Conservation (phyloP, 2,888 invertebrate species). For the Unio delphinus region DNA sequence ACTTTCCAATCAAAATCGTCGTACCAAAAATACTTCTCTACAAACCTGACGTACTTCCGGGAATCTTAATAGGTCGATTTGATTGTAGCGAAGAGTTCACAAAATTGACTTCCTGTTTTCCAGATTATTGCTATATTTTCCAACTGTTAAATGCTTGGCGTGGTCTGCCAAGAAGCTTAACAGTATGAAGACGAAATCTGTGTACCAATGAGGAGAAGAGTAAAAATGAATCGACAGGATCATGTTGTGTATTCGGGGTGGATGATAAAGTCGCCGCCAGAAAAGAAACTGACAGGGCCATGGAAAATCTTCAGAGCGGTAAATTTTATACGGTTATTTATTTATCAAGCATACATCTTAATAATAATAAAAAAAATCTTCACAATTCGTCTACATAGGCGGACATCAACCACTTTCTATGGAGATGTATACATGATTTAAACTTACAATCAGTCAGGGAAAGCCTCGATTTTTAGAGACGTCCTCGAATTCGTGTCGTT, state of each 20-base stretch:
- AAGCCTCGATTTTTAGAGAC: too few relatives aligned
- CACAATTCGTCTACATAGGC: too few relatives aligned
- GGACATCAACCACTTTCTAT: too few relatives aligned
- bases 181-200: slow-evolving; percentile 1
- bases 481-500: too few relatives aligned
- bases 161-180: background rate
- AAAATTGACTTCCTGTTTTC: slow-evolving; percentile 12
- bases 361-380: too few relatives aligned
- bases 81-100: slow-evolving; percentile 9
- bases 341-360: too few relatives aligned
- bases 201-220: slow-evolving; percentile 16
- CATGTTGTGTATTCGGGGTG: slow-evolving; percentile 78
- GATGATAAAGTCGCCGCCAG: slow-evolving; percentile 95
- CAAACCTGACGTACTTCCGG: slow-evolving; percentile 39
- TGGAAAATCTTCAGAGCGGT: slow-evolving; percentile 85
- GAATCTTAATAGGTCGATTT: slow-evolving; percentile 13
- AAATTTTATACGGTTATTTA: slow-evolving; percentile 73
- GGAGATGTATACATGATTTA: too few relatives aligned
- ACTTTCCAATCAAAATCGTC: slow-evolving; percentile 7
- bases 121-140: slow-evolving; percentile 9
- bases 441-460: too few relatives aligned
- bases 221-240: slow-evolving; percentile 49
- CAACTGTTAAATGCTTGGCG: background rate
- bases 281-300: slow-evolving; percentile 77
- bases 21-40: background rate